phyloP scores from a whole-genome alignment of 1,140 invertebrate species.

The Maniola jurtina region DNA sequence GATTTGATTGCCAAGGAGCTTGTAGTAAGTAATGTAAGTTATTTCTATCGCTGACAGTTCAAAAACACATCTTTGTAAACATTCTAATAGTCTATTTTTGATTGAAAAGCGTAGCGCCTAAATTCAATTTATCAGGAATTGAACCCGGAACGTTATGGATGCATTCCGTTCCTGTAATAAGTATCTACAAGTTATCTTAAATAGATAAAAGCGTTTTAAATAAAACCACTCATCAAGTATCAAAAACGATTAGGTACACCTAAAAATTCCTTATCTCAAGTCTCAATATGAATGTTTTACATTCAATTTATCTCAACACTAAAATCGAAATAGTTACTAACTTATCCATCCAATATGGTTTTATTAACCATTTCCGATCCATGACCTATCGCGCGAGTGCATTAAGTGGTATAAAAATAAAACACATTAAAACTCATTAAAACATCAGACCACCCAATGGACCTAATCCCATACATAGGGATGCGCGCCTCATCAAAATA shows the following conservation, averaged over 20 bases:
- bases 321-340: not conserved
- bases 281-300: not conserved
- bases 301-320: not conserved
- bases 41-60: too few relatives aligned
- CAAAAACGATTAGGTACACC: not conserved
- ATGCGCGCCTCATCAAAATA: slow-evolving; percentile 38
- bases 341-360: slow-evolving; percentile 7
- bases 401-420: slow-evolving; percentile 51
- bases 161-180: too few relatives aligned
- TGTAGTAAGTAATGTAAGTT: too few relatives aligned
- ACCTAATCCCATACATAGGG: slow-evolving; percentile 45
- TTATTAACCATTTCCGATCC: slow-evolving; percentile 37
- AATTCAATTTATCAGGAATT: too few relatives aligned
- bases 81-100: too few relatives aligned
- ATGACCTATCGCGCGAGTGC: slow-evolving; percentile 37
- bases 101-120: too few relatives aligned
- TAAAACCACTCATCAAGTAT: too few relatives aligned
- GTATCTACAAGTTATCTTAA: too few relatives aligned
- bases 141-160: too few relatives aligned
- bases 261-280: not conserved
- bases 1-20: too few relatives aligned
- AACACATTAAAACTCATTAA: slow-evolving; percentile 49
- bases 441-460: slow-evolving; percentile 61
- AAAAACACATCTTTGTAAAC: too few relatives aligned
- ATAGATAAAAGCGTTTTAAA: too few relatives aligned